Percentiles rank a stretch among this genome's conserved stretches.
phyloP scores from a whole-genome alignment of 1,140 invertebrate species.

The Ceratoteleas bidentatus region DNA sequence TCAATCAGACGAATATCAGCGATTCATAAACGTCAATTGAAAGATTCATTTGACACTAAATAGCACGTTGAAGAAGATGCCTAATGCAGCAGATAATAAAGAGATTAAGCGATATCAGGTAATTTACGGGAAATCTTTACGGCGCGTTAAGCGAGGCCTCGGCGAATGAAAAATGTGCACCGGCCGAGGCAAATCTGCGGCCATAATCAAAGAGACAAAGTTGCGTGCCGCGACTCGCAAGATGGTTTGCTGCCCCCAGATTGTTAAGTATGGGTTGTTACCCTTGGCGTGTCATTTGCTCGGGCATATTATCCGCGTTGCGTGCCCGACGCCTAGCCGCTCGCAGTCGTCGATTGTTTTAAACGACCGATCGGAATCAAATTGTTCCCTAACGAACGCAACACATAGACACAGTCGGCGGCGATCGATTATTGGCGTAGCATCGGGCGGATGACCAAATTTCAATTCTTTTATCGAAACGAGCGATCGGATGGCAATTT shows the following conservation, averaged over 20 bases:
- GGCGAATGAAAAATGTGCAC: not conserved
- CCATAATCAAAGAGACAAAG: slow-evolving; percentile 64
- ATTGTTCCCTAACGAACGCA: slow-evolving; percentile 67
- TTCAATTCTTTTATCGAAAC: too few relatives aligned
- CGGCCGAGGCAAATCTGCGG: slow-evolving; percentile 16
- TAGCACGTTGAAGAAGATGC: slow-evolving; percentile 1
- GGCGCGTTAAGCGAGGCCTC: slow-evolving; percentile 9
- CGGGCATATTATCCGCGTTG: slow-evolving; percentile 75
- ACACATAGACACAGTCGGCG: slow-evolving; percentile 44
- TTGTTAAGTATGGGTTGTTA: slow-evolving; percentile 78
- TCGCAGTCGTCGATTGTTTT: slow-evolving; percentile 77
- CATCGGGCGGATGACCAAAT: slow-evolving; percentile 15
- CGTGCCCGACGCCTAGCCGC: slow-evolving; percentile 68
- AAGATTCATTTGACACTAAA: too few relatives aligned
- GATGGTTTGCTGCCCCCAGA: slow-evolving; percentile 69
- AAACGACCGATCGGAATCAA: slow-evolving; percentile 75
- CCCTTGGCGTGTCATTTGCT: slow-evolving; percentile 79
- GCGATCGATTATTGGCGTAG: slow-evolving; percentile 24
- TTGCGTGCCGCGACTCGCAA: slow-evolving; percentile 73
- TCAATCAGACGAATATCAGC: too few relatives aligned
- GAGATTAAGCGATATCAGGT: slow-evolving; percentile 10
- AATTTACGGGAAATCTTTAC: slow-evolving; percentile 14
- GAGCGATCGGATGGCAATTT: too few relatives aligned
- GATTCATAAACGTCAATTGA: too few relatives aligned
- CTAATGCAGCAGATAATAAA: not conserved